Base-by-base conservation (phyloP, 2,113 vertebrate genomes). In the Notothenia coriiceps region DNA sequence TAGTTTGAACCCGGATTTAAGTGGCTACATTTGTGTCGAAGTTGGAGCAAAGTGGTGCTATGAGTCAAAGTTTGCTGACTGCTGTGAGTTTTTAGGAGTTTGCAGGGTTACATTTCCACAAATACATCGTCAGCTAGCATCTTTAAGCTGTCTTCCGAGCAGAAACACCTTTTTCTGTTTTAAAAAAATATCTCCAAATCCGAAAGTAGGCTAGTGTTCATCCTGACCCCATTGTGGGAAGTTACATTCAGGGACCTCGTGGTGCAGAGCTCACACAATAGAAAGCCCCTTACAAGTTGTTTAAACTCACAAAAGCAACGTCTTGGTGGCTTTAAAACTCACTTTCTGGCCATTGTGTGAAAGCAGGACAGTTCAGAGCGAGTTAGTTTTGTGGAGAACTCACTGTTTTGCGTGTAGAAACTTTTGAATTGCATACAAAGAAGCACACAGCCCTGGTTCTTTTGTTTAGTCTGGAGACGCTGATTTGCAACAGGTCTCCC, bases 391-490 rank as follows among this genome's bases (percentile, higher is more conserved):
- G 1, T 55, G 50, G 12, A 3, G 18, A 64, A 50, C 11, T 52
- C 15, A 1, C 17, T 2, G 54, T 88, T 40, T 88, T 70, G 60
- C 69, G 17, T 18, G 54, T 52, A 81, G 77, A 93, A 92, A 91
- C 43, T 94, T 93, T 88, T 70, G 70, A 85, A 86, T 87, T 7
- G 79, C 87, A 54, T 81, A 83, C 86, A 90, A 92, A 92, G 83
- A 80, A 87, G 10, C 86, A 84, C 74, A 88, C 83, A 92, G 85
- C 86, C 43, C 90, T 62, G 92, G 85, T 94, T 95, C 95, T 95
- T 95, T 95, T 96, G 95, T 96, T 96, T 94, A 93, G 94, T 94
- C 95, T 95, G 89, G 93, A 94, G 94, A 92, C 91, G 92, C 90
- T 92, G 94, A 93, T 94, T 94, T 94, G 94, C 94, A 95, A 95